These are phyloP conservation scores for Lordiphosa stackelbergi DNA, from an alignment of 1,140 invertebrate genomes.

Conservation along the genomic window DNA sequence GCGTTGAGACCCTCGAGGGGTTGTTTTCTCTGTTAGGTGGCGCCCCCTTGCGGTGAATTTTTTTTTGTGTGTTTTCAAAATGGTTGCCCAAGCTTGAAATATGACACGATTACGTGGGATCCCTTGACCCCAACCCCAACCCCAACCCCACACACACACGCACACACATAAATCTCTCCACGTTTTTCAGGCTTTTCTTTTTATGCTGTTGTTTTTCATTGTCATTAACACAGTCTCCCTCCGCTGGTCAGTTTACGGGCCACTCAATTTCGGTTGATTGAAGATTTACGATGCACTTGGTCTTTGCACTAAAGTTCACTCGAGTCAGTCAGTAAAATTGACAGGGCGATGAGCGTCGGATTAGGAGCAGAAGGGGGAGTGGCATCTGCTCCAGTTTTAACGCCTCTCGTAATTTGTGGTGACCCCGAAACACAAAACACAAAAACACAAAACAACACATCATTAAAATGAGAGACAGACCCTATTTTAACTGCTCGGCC, in stretches of 20 bases:
- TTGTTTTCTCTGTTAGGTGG: conserved; percentile 31
- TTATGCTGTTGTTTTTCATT: not conserved
- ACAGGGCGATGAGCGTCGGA: no score
- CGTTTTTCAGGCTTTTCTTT: not conserved
- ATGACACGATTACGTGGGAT: conserved; percentile 61
- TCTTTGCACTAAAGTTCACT: conserved; percentile 50
- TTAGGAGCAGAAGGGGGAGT: not conserved
- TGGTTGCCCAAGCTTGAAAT: conserved; percentile 68
- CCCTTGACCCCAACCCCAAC: conserved; percentile 1
- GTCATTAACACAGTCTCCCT: not conserved
- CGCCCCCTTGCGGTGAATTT: conserved; percentile 34
- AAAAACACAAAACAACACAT: conserved; percentile 29
- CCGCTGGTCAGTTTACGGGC: conserved; percentile 18
- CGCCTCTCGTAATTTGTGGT: conserved; percentile 56
- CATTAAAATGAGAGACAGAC: conserved; percentile 29
- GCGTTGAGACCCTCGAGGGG: conserved; percentile 30
- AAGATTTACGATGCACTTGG: conserved; percentile 53
- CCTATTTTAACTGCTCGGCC: no score
- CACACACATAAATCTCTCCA: conserved; percentile 40
- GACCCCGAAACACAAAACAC: conserved; percentile 14
- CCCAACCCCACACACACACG: not conserved
- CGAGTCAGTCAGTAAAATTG: conserved; percentile 17
- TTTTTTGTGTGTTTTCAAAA: conserved; percentile 40
- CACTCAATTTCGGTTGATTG: conserved; percentile 63
- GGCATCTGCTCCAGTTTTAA: conserved; percentile 67